Evolutionary conservation across 2,113 vertebrate genomes (phyloP).

Genomic region (Daphoenositta chrysoptera): DNA sequence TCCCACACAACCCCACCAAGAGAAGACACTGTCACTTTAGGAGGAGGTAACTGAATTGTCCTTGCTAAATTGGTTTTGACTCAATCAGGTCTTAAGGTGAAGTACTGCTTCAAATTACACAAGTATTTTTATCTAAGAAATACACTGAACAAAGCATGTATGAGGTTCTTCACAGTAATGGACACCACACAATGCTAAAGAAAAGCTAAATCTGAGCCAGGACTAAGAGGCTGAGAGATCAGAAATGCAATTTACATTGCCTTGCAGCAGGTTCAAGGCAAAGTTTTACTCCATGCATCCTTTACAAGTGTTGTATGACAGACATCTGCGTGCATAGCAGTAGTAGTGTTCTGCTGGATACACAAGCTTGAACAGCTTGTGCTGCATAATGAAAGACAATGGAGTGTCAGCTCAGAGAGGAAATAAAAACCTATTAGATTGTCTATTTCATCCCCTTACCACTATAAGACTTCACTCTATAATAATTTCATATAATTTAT

Average conservation of each 20-base stretch:
- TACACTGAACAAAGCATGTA: not conserved
- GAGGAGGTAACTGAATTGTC: not conserved
- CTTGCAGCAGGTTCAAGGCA: not conserved
- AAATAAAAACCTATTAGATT: conserved; percentile 1
- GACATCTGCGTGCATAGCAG: not conserved
- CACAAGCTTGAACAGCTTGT: not conserved
- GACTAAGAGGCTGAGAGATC: not conserved
- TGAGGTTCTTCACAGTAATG: not conserved
- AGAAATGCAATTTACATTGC: not conserved
- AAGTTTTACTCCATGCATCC: not conserved
- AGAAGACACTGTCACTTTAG: not conserved
- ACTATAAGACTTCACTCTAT: not conserved
- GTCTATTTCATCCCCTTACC: not conserved
- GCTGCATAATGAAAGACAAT: not conserved
- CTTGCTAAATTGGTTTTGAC: not conserved
- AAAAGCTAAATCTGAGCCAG: not conserved
- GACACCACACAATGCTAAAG: not conserved
- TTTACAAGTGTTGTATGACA: accelerated
- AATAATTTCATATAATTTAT: conserved; percentile 11
- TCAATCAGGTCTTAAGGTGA: not conserved
- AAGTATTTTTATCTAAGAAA: not conserved
- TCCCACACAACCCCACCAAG: not conserved
- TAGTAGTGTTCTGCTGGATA: not conserved
- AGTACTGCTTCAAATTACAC: not conserved
- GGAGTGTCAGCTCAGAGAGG: not conserved